Evolutionary conservation across 1,140 invertebrate species (phyloP), one percentile per base, ranked within the genome.

Genomic region (Sarcophaga peregrina): DNA sequence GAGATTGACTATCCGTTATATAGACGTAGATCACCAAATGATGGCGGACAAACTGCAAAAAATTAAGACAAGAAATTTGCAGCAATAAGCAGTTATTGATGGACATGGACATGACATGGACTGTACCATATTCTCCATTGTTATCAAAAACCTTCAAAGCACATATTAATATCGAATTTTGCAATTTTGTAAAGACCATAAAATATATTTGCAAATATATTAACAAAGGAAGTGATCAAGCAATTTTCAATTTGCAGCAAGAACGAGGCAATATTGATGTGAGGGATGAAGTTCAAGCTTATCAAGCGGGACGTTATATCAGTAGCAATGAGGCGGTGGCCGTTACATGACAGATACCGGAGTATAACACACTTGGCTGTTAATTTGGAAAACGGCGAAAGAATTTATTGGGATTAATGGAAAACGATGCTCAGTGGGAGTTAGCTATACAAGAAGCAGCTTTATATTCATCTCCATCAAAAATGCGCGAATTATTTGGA

Each of bases 1-100:
- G 85, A 88, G 86, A 87, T 91, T 83, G 89, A 89, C 62, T 92
- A 91, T 89, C 91, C 91, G 83, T 84, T 88, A 74, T 91, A 91
- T 85, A 83, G 86, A 10, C 85, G 90, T 83, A 75, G 90, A 88
- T 86, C 86, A 76, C 84, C 83, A 81, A 87, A 85, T 76, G 84
- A 90, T 85, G 86, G 88, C 85, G 87, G 90, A 83, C 58, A 74
- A 46, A 54, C 82, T 6, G 25, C 52, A n/a, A 7, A 76, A 17
- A 46, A 47, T 72, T 11, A 83, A 83, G 20, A 45, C 76, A 25
- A 50, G 73, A 52, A 15, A 11, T 52, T 50, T 25, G n/a, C 20
- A 8, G 37, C 25, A 52, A 15, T 13, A 82, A 15, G 15, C 82
- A 58, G 45, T n/a, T 85, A 45, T 89, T 45, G n/a, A n/a, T n/a